Evolutionary conservation across 2,797 vertebrate genomes (phyloP).

Genomic region (Anableps anableps): DNA sequence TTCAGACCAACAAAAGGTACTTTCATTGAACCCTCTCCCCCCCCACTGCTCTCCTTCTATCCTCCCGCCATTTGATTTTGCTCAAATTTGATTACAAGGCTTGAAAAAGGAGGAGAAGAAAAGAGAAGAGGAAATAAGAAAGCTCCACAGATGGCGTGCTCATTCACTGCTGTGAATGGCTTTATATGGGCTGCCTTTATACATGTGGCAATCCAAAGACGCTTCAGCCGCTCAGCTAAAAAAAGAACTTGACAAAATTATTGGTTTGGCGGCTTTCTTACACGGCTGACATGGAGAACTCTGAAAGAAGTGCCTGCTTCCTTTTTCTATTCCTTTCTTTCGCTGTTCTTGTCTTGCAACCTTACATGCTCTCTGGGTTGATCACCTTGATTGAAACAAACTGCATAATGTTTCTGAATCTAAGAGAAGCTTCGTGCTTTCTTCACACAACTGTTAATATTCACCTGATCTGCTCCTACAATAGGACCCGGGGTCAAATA

Average conservation of each 20-base stretch:
- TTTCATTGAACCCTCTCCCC: conserved; percentile 92
- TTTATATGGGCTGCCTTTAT: conserved; percentile 99
- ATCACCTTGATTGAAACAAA: conserved; percentile 97
- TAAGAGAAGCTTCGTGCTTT: conserved; percentile 16
- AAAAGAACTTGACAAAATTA: conserved; percentile 99
- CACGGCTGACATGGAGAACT: conserved; percentile 93
- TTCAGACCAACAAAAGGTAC: conserved; percentile 99
- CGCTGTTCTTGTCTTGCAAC: conserved; percentile 53
- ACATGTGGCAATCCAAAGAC: conserved; percentile 98
- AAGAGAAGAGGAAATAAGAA: conserved; percentile 96
- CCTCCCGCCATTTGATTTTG: conserved; percentile 98
- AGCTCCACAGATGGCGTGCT: conserved; percentile 99
- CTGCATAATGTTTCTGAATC: conserved; percentile 93
- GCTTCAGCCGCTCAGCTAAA: conserved; percentile 90
- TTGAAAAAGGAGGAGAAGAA: conserved; percentile 93
- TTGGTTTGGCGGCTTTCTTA: conserved; percentile 98
- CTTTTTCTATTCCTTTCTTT: conserved; percentile 59
- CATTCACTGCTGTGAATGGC: conserved; percentile 99
- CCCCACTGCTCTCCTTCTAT: conserved; percentile 84
- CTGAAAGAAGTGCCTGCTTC: conserved; percentile 86
- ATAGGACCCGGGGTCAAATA: conserved; percentile 80
- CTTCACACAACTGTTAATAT: conserved; percentile 68
- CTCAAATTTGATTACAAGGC: conserved; percentile 99
- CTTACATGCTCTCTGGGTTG: conserved; percentile 74
- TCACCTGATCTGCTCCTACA: conserved; percentile 88